A percentile compares a stretch with the other conserved stretches of the same genome.
phyloP scores from a whole-genome alignment of 2,113 vertebrate species.

The Gobio gobio region DNA sequence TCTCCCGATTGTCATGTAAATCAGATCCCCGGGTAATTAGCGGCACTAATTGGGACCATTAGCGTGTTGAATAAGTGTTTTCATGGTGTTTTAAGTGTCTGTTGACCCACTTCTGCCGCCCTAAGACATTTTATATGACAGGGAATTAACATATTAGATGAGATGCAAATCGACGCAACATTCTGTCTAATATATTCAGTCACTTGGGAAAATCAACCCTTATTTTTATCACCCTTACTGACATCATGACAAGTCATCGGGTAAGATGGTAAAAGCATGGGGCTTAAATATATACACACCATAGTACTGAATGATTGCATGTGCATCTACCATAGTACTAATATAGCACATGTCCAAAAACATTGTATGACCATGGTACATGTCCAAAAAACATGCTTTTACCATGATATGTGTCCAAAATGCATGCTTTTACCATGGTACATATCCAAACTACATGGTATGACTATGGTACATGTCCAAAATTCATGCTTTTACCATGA shows the following conservation, averaged over 20 bases:
- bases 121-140: neutral
- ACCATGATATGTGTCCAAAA: neutral
- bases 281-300: neutral
- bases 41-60: constrained; percentile 61
- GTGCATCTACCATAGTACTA: neutral
- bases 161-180: neutral
- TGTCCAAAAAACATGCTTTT: neutral
- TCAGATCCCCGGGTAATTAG: constrained; percentile 65
- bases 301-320: neutral
- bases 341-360: neutral
- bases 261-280: neutral
- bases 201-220: neutral
- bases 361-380: neutral
- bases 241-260: neutral
- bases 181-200: neutral
- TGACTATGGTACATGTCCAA: neutral
- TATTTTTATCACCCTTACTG: neutral
- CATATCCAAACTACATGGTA: neutral
- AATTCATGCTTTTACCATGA: neutral
- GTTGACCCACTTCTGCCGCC: constrained; percentile 14
- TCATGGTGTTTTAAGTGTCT: constrained; percentile 47
- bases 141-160: constrained; percentile 26
- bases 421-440: neutral
- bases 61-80: constrained; percentile 58
- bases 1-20: constrained; percentile 69